phyloP scores from a whole-genome alignment of 2,797 vertebrate species.

The Valencia hispanica region DNA sequence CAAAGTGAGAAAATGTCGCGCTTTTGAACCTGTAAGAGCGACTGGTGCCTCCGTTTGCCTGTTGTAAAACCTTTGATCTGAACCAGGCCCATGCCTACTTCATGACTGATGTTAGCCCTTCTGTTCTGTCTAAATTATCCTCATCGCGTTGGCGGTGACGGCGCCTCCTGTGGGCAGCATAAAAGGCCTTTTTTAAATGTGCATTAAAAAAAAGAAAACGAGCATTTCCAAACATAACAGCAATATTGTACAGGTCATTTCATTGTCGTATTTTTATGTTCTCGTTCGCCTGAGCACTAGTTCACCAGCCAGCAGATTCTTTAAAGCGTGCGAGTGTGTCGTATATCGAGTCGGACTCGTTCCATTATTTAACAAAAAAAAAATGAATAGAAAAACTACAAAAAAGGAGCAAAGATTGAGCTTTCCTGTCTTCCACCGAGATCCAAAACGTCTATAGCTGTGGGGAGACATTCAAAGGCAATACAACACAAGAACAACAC shows the following conservation, averaged over 20 bases:
- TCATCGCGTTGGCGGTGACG: slow-evolving; percentile 51
- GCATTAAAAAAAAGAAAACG: slow-evolving; percentile 55
- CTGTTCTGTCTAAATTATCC: slow-evolving; percentile 29
- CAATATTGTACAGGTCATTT: slow-evolving; percentile 85
- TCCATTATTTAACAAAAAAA: slow-evolving; percentile 51
- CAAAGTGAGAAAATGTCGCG: not conserved
- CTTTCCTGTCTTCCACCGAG: slow-evolving; percentile 69
- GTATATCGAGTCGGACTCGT: slow-evolving; percentile 64
- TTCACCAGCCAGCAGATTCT: slow-evolving; percentile 79
- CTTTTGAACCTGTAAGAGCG: not conserved
- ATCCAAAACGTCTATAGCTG: slow-evolving; percentile 62
- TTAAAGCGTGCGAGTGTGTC: slow-evolving; percentile 19
- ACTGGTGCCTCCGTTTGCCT: not conserved
- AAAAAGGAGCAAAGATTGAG: slow-evolving; percentile 6
- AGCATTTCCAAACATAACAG: slow-evolving; percentile 74
- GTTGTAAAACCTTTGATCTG: not conserved
- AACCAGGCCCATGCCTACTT: slow-evolving; percentile 13
- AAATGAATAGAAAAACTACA: not conserved
- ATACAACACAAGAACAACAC: slow-evolving; percentile 60
- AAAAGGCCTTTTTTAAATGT: slow-evolving; percentile 74
- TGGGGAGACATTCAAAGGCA: slow-evolving; percentile 71
- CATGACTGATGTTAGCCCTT: slow-evolving; percentile 59
- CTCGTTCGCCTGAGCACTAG: slow-evolving; percentile 79
- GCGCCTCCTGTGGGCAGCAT: slow-evolving; percentile 67
- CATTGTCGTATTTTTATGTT: slow-evolving; percentile 22